Conservation (phyloP, 2,797 vertebrate species). For the Amphiprion clarkii region DNA sequence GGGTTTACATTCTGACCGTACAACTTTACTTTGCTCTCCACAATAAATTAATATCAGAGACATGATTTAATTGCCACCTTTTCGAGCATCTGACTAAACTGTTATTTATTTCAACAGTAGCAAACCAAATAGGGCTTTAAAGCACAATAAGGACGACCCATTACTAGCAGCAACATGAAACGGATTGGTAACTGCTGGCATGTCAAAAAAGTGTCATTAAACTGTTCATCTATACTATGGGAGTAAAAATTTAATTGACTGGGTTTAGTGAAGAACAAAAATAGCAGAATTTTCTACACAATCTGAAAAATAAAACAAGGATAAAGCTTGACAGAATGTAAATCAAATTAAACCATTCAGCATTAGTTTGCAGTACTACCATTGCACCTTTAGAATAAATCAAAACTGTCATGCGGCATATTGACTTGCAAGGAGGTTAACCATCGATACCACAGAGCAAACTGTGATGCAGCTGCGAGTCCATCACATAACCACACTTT, state of each 20-base stretch:
- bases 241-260: not conserved
- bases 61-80: not conserved
- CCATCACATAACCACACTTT: slow-evolving; percentile 46
- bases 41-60: slow-evolving; percentile 3
- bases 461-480: slow-evolving; percentile 25
- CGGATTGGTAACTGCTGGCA: not conserved
- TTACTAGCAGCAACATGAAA: not conserved
- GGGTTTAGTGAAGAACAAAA: not conserved
- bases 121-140: not conserved
- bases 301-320: not conserved
- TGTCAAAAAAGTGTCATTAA: not conserved
- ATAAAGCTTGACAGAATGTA: no score
- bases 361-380: not conserved
- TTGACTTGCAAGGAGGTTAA: slow-evolving; percentile 52
- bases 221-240: not conserved
- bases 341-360: slow-evolving; percentile 10
- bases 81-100: not conserved
- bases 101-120: not conserved
- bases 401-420: slow-evolving; percentile 40
- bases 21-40: slow-evolving; percentile 9
- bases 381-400: slow-evolving; percentile 30
- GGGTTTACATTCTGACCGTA: not conserved
- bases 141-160: not conserved
- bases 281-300: not conserved
- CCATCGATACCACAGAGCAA: slow-evolving; percentile 50